A percentile compares a stretch with the other conserved stretches of the same genome.
These are phyloP conservation scores for Aphelinus atriplicis DNA, from an alignment of 1,140 invertebrate genomes.

Conservation along the genomic window DNA sequence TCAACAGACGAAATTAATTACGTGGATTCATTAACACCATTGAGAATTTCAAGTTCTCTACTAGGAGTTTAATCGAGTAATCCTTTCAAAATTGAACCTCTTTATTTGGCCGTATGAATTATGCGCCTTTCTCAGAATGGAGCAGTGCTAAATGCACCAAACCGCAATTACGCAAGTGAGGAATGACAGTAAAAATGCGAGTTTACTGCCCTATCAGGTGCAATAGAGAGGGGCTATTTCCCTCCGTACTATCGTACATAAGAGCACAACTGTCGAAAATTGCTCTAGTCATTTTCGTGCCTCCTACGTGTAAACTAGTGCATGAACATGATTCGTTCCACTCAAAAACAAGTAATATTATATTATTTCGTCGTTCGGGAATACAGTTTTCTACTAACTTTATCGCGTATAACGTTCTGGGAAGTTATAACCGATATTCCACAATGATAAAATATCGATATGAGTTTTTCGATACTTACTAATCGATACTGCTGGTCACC, in stretches of 20 bases:
- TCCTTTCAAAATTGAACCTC: slow-evolving; percentile 4
- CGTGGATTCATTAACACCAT: background rate
- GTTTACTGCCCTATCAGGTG: slow-evolving; percentile 13
- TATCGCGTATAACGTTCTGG: too few species aligned
- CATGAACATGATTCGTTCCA: slow-evolving; percentile 31
- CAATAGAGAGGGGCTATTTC: slow-evolving; percentile 9
- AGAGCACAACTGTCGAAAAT: slow-evolving; percentile 44
- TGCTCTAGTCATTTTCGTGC: slow-evolving; percentile 17
- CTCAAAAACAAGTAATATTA: slow-evolving; percentile 15
- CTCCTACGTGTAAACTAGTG: slow-evolving; percentile 27
- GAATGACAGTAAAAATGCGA: slow-evolving; percentile 27
- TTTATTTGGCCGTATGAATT: slow-evolving; percentile 10
- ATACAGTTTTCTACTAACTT: too few species aligned
- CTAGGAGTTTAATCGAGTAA: slow-evolving; percentile 18
- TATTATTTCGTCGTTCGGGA: too few species aligned
- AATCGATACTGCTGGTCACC: too few species aligned
- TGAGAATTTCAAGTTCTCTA: background rate
- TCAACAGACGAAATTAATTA: background rate
- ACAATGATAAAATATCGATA: too few species aligned
- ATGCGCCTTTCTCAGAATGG: background rate
- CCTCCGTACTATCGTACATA: slow-evolving; percentile 44
- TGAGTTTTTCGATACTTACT: too few species aligned
- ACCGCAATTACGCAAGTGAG: slow-evolving; percentile 11
- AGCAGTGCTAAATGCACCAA: background rate
- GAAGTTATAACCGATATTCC: too few species aligned